A percentile compares a stretch with the other conserved stretches of the same genome.
These are phyloP conservation scores for Yponomeuta sedellus DNA, from an alignment of 2,888 invertebrate species.

Conservation along the genomic window DNA sequence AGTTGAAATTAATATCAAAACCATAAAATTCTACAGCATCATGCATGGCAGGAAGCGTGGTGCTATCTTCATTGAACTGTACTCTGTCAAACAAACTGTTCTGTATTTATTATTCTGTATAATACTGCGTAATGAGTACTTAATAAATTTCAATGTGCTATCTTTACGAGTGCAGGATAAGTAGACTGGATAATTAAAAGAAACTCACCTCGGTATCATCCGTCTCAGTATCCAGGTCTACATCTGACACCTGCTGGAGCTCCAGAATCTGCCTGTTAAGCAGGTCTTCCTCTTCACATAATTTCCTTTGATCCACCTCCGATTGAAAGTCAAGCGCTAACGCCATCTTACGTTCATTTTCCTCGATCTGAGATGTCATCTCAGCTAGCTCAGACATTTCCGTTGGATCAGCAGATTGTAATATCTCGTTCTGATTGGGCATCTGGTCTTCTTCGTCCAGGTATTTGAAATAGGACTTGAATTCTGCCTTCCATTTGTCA, in stretches of 20 bases:
- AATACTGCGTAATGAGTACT: no score
- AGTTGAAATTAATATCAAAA: no score
- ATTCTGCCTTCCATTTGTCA: conserved; percentile 66
- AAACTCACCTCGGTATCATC: conserved; percentile 81
- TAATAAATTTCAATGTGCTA: no score
- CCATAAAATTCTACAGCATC: no score
- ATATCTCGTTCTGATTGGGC: conserved; percentile 53
- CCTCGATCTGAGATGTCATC: conserved; percentile 72
- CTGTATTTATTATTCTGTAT: no score
- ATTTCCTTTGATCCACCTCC: conserved; percentile 84
- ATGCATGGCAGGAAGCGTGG: no score
- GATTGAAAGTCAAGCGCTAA: conserved; percentile 79
- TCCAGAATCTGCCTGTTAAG: conserved; percentile 86
- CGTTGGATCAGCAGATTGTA: conserved; percentile 61
- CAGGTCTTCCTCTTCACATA: conserved; percentile 86
- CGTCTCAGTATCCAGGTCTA: conserved; percentile 88
- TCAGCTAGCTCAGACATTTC: conserved; percentile 71
- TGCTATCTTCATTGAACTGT: no score
- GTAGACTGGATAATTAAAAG: no score
- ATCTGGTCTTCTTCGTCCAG: conserved; percentile 63
- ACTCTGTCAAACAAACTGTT: no score
- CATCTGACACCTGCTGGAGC: conserved; percentile 82
- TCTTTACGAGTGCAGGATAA: no score
- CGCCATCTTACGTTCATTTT: conserved; percentile 74
- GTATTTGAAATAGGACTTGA: conserved; percentile 60